phyloP scores from a whole-genome alignment of 2,888 invertebrate genomes.

The Cephus runcator region DNA sequence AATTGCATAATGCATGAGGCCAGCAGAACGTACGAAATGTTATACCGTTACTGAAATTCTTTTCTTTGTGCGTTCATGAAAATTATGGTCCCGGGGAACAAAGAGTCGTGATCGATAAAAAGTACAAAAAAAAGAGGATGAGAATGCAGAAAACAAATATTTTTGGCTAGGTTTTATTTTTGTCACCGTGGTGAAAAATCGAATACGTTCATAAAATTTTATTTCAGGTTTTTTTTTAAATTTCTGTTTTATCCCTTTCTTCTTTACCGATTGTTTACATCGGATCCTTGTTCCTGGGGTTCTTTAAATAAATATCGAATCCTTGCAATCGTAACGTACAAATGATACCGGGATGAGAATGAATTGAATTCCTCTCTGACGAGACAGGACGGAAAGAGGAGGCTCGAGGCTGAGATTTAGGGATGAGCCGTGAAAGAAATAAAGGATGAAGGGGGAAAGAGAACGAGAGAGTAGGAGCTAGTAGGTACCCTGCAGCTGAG shows the following conservation, averaged over 20 bases:
- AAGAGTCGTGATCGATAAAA: background rate
- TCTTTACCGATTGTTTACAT: background rate
- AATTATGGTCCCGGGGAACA: background rate
- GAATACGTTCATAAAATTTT: background rate
- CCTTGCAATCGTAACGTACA: background rate
- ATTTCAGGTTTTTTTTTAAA: background rate
- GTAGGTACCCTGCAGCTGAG: constrained; percentile 26
- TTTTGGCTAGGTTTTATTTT: background rate
- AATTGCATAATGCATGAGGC: background rate
- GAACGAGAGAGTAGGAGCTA: background rate
- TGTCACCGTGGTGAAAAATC: background rate
- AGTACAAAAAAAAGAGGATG: background rate
- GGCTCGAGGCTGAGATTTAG: background rate
- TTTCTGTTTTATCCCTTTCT: background rate
- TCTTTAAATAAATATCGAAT: background rate
- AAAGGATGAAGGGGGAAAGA: background rate
- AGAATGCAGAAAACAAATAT: background rate
- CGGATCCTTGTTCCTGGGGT: background rate
- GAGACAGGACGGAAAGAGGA: background rate
- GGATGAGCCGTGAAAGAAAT: background rate
- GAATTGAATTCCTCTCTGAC: background rate
- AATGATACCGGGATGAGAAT: background rate
- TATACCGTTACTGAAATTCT: background rate
- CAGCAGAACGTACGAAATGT: background rate
- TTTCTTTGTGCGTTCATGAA: background rate